Evolutionary conservation across 2,888 invertebrate species (phyloP), one percentile per base, ranked within the genome.

Genomic region (Apamea anceps): DNA sequence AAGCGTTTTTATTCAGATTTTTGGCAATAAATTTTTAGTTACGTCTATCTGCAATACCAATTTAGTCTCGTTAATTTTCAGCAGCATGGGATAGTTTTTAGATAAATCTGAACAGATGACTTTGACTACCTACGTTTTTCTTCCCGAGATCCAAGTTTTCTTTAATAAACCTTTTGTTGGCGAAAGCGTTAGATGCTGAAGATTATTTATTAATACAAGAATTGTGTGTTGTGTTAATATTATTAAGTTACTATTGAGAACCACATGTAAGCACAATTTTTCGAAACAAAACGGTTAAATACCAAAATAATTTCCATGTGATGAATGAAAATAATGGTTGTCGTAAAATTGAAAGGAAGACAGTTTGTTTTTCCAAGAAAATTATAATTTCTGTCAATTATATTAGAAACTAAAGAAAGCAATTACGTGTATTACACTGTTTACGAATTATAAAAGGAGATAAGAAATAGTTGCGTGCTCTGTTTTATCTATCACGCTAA

Each of bases 401-500:
- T 71, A 72, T 74, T 75, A 65, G 54, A 80, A 82, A 73, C n/a
- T 25, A 67, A 80, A 80, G 74, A 85, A 86, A 81, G 65, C 74
- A 81, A 78, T 83, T 81, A 81, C 65, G 67, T 63, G 82, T 77
- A 78, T 75, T 74, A 80, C 79, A 74, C 74, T 88, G 81, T 85
- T 81, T 81, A 85, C 80, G 82, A 89, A 87, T 88, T 85, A 87
- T 89, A 91, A 88, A 88, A 90, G 79, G 81, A 89, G 90, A 91
- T 91, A 89, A 91, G 86, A 88, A 84, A 88, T 90, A 86, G 85
- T 92, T 91, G 93, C 93, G 92, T 93, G 93, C 85, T 88, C 71
- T 87, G 88, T 90, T n/a, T n/a, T 91, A 93, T 93, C 93, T 93
- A 92, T 91, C 93, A 89, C 87, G 91, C 89, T 89, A 89, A 91